These are phyloP conservation scores for Volucella bombylans DNA, from an alignment of 2,888 invertebrate genomes.

Conservation along the genomic window DNA sequence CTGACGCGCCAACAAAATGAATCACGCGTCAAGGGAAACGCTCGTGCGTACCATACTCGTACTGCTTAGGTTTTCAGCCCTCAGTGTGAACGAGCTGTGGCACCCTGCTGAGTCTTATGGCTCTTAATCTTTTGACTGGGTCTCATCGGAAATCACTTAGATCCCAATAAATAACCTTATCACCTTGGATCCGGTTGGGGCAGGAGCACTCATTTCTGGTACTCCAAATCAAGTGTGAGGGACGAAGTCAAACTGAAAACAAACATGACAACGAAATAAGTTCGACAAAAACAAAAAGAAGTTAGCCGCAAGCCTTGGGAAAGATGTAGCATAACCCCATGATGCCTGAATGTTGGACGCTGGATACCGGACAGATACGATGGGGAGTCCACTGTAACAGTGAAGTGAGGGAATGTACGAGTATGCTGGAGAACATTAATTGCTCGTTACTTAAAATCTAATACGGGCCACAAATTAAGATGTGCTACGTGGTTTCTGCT, in stretches of 20 bases:
- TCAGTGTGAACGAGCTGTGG: constrained; percentile 45
- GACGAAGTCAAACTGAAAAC: constrained; percentile 3
- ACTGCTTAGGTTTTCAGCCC: background rate
- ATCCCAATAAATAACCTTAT: constrained; percentile 82
- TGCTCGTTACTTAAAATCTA: constrained; percentile 83
- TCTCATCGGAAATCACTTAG: constrained; percentile 83
- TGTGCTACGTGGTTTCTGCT: constrained; percentile 72
- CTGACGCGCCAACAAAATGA: constrained; percentile 80
- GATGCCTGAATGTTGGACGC: constrained; percentile 5
- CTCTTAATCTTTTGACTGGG: constrained; percentile 79
- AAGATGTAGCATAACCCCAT: constrained; percentile 13
- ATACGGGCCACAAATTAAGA: constrained; percentile 83
- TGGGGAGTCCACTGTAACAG: constrained; percentile 42
- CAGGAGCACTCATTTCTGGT: background rate
- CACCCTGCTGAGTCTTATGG: constrained; percentile 80
- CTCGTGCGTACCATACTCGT: constrained; percentile 9
- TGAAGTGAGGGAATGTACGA: constrained; percentile 66
- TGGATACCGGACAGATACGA: constrained; percentile 17
- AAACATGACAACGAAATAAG: constrained; percentile 12
- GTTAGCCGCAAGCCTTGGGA: background rate
- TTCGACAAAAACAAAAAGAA: background rate
- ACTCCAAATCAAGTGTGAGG: background rate
- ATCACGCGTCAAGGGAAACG: constrained; percentile 77
- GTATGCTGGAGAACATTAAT: constrained; percentile 81
- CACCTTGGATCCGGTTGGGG: constrained; percentile 74